Base-by-base conservation (phyloP, 2,113 vertebrate genomes). In the Thinocorus orbignyianus region DNA sequence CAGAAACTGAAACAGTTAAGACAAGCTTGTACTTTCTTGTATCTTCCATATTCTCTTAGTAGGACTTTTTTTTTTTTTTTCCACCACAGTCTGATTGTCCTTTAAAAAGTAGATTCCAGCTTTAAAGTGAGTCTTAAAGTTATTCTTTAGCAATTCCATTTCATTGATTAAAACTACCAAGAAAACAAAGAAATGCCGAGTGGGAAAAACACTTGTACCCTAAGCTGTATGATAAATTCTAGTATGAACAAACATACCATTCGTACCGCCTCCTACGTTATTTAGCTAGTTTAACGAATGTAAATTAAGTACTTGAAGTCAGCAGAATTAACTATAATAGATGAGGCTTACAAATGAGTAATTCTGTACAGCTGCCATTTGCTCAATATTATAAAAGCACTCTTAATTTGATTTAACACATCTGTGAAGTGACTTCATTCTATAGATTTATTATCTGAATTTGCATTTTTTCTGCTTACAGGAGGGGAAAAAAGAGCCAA, bases 351-450 rank as follows among this genome's bases (percentile, higher is more conserved):
- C 69, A 93, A 94, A 95, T 88, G 72, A 97, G 76, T 57, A 93
- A 90, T 96, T 97, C 92, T 76, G 68, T 93, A 86, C 83, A 94
- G 90, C 95, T 97, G 89, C 91, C 95, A 97, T 96, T 96, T 95
- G 79, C 86, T 97, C 92, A 94, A 89, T 95, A 94, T 93, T 84
- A 87, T 95, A 93, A 95, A 95, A 97, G 60, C 0, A 0, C 68
- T 90, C 93, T 94, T 97, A 96, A 95, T 96, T 95, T 93, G 80
- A 94, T 96, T 97, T 97, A 96, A 85, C 81, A 92, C 95, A 96
- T 94, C 94, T 91, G 85, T 94, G 93, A 92, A 95, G 44, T 88
- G 87, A 96, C 84, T 96, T 96, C 82, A 95, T 97, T 96, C 77
- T 88, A 94, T 87, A 93, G 89, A 96, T 97, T 93, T 96, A 90